Evolutionary conservation across 2,113 vertebrate species (phyloP), one percentile per base, ranked within the genome.

Genomic region (Pongo pygmaeus): DNA sequence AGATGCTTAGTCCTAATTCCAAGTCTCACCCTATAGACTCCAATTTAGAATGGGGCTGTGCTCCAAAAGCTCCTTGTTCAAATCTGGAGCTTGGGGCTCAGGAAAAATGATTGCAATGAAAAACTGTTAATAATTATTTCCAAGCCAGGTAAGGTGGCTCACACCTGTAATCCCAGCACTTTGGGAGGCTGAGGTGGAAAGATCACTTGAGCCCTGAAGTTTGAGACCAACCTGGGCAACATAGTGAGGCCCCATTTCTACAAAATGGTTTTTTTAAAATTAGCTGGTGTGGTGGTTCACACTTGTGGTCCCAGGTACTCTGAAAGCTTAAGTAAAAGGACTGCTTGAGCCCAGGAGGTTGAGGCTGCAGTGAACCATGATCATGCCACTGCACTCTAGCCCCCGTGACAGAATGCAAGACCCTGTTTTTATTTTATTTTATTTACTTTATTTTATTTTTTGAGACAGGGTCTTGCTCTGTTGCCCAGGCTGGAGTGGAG

Each of bases 51-150:
- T 70, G 40, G 38, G 12, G 8, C 27, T 64, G 38, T 84, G n/a
- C 30, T 91, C 86, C 78, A 77, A 89, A 93, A 90, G 7, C 14
- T 96, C 40, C 35, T 74, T 94, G 46, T 50, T 96, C 75, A 84
- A 67, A 38, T 80, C 27, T 94, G 50, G 13, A n/a, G 67, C 61
- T 84, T 96, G 48, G 84, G 64, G 85, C 50, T 91, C 30, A 84
- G 40, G 79, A 93, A 46, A 96, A 38, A 87, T 40, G 69, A 89
- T 86, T 92, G 23, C 2, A 17, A 61, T 80, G 5, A 90, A 89
- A 91, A 89, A 91, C 25, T 75, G 20, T 61, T 96, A 59, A 91
- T 95, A 95, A 77, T 77, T 27, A 9, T 93, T 78, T 17, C 59
- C 69, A 78, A 55, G 40, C 35, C 69, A n/a, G 69, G 69, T n/a